A percentile compares a stretch with the other conserved stretches of the same genome.
phyloP scores from a whole-genome alignment of 2,113 vertebrate genomes.

The Rafetus swinhoei region DNA sequence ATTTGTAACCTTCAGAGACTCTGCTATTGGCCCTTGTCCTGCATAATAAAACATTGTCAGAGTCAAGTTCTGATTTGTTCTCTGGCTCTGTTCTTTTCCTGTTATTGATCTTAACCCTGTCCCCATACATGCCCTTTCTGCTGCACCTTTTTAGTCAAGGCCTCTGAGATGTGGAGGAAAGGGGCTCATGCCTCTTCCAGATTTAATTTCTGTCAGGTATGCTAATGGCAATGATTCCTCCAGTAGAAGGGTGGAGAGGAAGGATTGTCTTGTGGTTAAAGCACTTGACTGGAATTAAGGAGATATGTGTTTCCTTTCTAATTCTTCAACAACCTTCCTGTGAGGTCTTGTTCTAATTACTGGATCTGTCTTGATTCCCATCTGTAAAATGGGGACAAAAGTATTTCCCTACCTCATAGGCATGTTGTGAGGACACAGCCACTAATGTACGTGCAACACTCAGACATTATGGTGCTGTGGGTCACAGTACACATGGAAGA shows the following conservation, averaged over 20 bases:
- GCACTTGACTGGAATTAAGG: background rate
- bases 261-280: background rate
- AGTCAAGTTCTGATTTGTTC: background rate
- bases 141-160: rapidly evolving
- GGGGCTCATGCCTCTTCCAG: background rate
- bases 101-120: background rate
- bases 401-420: background rate
- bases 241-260: background rate
- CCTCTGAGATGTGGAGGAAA: background rate
- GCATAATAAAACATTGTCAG: background rate
- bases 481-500: background rate
- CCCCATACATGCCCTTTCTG: background rate
- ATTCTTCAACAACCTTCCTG: background rate
- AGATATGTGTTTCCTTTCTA: rapidly evolving
- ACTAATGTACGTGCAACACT: background rate
- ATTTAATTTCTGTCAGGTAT: background rate
- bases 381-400: background rate
- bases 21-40: background rate
- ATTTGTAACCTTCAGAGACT: background rate
- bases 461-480: background rate
- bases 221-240: background rate
- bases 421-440: background rate
- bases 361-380: background rate
- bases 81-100: background rate
- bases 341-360: background rate